Evolutionary conservation across 2,113 vertebrate genomes (phyloP), one percentile per base, ranked within the genome.

Genomic region (Sander lucioperca): DNA sequence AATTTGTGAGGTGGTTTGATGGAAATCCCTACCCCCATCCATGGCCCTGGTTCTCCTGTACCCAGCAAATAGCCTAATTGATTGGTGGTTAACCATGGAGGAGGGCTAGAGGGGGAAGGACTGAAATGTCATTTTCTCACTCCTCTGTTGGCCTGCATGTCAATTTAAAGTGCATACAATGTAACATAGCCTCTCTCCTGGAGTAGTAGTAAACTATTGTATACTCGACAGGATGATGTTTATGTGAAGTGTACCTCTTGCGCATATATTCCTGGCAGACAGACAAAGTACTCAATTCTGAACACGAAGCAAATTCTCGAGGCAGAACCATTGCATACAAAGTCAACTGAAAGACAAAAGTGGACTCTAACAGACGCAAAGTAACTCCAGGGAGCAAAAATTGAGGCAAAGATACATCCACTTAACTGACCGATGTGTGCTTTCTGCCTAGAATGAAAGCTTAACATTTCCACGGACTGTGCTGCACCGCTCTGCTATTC

Each of bases 1-100:
- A 86, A 86, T 93, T 91, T 88, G 83, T 80, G 68, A 88, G 82
- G 68, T 89, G 85, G 83, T 82, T 73, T 67, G 68, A 78, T 83
- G 71, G 88, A 89, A 93, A 89, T 67, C 69, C 82, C 68, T 74
- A 48, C 80, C 85, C 74, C 71, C 59, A 57, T 56, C 73, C 81
- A 76, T 73, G 66, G 68, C 77, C 33, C 61, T 58, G 25, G 47
- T 76, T 72, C 61, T 68, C 39, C 39, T 51, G 51, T 63, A 68
- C 30, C 63, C 72, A 73, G 73, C 65, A 87, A 92, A 85, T 67
- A 62, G 56, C 69, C 77, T 90, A 68, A 92, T 92, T 90, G 78
- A 90, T 89, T 90, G 85, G 89, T 77, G 84, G 69, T 84, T 86
- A 74, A 86, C 68, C 76, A 43, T 61, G 9, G 23, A 50, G 27